A percentile compares a stretch with the other conserved stretches of the same genome.
Evolutionary conservation across 2,888 invertebrate genomes (phyloP).

Genomic region (Synergus umbraculus): DNA sequence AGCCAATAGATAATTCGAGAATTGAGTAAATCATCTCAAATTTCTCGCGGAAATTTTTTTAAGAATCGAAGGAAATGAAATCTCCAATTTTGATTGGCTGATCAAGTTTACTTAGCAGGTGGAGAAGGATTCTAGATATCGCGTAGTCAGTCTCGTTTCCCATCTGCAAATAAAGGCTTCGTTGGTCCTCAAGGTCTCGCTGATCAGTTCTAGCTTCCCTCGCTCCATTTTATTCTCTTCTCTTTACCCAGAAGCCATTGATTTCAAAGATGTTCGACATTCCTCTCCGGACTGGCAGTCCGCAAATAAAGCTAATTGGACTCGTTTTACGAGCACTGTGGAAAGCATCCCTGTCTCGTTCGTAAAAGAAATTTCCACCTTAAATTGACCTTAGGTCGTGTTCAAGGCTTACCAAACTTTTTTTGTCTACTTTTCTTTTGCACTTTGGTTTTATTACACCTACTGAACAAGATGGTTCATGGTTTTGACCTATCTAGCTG

Average conservation of each 20-base stretch:
- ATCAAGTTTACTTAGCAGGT: neutral
- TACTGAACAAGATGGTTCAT: constrained; percentile 45
- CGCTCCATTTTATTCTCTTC: constrained; percentile 37
- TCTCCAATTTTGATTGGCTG: neutral
- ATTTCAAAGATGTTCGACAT: constrained; percentile 55
- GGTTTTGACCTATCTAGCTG: constrained; percentile 41
- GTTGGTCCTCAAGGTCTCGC: constrained; percentile 52
- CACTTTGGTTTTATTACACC: neutral
- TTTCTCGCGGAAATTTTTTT: neutral
- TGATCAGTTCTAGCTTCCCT: constrained; percentile 51
- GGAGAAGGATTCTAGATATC: neutral
- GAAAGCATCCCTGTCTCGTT: neutral
- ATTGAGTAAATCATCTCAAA: neutral
- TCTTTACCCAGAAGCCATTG: constrained; percentile 53
- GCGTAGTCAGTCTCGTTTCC: neutral
- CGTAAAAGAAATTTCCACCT: neutral
- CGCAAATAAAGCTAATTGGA: constrained; percentile 31
- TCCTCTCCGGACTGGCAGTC: constrained; percentile 22
- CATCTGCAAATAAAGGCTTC: constrained; percentile 42
- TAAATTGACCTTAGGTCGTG: neutral
- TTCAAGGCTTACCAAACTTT: neutral
- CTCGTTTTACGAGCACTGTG: constrained; percentile 10
- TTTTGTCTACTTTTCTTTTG: neutral
- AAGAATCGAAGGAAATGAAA: neutral
- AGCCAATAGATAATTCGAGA: too few species aligned